These are phyloP conservation scores for Ips nitidus DNA, from an alignment of 1,140 invertebrate genomes.

Conservation along the genomic window DNA sequence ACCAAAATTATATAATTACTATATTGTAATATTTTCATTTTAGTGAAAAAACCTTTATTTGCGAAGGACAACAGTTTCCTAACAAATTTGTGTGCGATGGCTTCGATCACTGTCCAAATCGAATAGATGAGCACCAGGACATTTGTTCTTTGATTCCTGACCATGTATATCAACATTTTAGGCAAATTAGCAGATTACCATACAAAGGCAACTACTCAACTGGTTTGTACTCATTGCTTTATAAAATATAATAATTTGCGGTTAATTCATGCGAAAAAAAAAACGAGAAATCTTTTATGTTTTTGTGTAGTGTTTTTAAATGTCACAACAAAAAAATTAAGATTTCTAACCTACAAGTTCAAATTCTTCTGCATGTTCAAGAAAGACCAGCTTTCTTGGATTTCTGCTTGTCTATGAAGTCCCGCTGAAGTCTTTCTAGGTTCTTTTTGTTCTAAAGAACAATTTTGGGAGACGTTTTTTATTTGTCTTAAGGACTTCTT, in stretches of 20 bases:
- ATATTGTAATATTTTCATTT: background rate
- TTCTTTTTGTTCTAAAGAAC: too few species aligned
- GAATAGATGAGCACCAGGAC: constrained; percentile 8
- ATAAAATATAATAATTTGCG: background rate
- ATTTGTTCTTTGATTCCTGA: background rate
- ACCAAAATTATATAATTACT: too few species aligned
- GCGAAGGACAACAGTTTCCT: background rate
- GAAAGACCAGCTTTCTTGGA: too few species aligned
- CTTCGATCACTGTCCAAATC: constrained; percentile 2
- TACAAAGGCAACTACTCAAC: background rate
- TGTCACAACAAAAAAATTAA: background rate
- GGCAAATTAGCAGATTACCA: background rate
- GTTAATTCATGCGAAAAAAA: background rate
- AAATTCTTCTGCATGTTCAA: too few species aligned
- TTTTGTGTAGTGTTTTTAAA: background rate
- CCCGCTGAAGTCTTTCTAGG: too few species aligned
- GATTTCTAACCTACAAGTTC: too few species aligned
- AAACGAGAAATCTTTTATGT: background rate
- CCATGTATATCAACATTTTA: constrained; percentile 4
- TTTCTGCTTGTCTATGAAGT: too few species aligned
- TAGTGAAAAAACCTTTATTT: constrained; percentile 17
- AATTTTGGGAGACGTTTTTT: too few species aligned
- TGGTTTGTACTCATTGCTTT: background rate
- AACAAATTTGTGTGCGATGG: constrained; percentile 4
- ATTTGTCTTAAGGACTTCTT: too few species aligned